Evolutionary conservation across 2,888 invertebrate species (phyloP).

Genomic region (Ornithoptera priamus): DNA sequence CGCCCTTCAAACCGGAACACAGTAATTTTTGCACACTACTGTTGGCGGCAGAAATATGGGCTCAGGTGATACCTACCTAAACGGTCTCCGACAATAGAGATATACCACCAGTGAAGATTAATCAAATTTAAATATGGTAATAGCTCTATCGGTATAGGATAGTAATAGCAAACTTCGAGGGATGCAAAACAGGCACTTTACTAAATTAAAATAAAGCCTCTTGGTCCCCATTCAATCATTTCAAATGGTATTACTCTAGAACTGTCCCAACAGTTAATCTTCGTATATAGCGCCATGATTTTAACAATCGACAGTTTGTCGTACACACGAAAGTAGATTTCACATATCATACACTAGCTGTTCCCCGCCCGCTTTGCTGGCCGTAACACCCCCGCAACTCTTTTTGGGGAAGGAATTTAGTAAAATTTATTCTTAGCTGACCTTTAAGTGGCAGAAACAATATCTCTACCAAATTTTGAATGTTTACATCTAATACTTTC

Average conservation of each 20-base stretch:
- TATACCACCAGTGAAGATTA: neutral
- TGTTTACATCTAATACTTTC: too few relatives aligned
- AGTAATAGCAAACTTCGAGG: conserved; percentile 40
- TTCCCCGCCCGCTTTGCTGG: too few relatives aligned
- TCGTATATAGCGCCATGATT: conserved; percentile 47
- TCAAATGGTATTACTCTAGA: conserved; percentile 67
- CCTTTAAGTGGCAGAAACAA: too few relatives aligned
- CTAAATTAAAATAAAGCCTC: conserved; percentile 77
- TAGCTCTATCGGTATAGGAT: conserved; percentile 36
- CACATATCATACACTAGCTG: neutral
- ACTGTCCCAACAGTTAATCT: conserved; percentile 65
- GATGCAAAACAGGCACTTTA: conserved; percentile 75
- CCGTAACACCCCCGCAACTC: too few relatives aligned
- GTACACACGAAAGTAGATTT: conserved; percentile 31
- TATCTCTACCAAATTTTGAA: too few relatives aligned
- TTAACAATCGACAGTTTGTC: conserved; percentile 46
- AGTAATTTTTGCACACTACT: too few relatives aligned
- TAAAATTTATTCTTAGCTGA: too few relatives aligned
- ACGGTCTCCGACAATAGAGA: too few relatives aligned
- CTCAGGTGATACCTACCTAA: too few relatives aligned
- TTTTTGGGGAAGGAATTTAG: too few relatives aligned
- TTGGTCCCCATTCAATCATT: conserved; percentile 78
- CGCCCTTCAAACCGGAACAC: too few relatives aligned
- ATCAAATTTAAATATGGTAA: conserved; percentile 41
- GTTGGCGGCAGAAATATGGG: too few relatives aligned